Percentiles rank a stretch among this genome's conserved stretches.
phyloP scores from a whole-genome alignment of 2,888 invertebrate genomes.

The Bugula neritina region DNA sequence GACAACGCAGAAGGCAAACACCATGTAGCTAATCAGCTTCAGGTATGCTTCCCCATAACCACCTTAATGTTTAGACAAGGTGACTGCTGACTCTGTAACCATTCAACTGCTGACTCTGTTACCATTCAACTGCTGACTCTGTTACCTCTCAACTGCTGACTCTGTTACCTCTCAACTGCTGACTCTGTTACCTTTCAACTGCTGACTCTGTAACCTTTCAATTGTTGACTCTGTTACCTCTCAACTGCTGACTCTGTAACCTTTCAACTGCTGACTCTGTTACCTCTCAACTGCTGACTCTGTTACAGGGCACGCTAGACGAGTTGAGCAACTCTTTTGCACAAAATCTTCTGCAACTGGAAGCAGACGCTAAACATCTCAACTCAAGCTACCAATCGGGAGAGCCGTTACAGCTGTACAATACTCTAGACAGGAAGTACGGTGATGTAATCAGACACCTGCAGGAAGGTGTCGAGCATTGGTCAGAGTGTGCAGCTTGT shows the following conservation, averaged over 20 bases:
- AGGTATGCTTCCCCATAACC: neutral
- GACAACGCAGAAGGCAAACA: conserved; percentile 16
- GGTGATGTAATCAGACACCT: neutral
- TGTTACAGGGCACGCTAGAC: neutral
- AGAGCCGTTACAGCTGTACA: neutral
- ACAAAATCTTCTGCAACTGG: neutral
- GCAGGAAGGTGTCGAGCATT: neutral
- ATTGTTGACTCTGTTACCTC: too few relatives aligned
- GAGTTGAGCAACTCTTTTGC: neutral
- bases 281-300: too few relatives aligned
- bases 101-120: too few relatives aligned
- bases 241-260: too few relatives aligned
- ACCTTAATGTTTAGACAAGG: neutral
- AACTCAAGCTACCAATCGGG: conserved; percentile 14
- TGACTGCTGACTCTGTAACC: too few relatives aligned
- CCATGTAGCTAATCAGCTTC: neutral
- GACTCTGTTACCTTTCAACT: too few relatives aligned
- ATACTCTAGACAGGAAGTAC: conserved; percentile 2
- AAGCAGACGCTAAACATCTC: conserved; percentile 6
- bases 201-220: too few relatives aligned
- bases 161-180: too few relatives aligned
- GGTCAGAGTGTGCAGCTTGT: neutral
- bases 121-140: too few relatives aligned
- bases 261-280: too few relatives aligned
- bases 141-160: too few relatives aligned